These are phyloP conservation scores for Anguilla megastoma DNA, from an alignment of 2,797 vertebrate genomes.

Conservation along the genomic window DNA sequence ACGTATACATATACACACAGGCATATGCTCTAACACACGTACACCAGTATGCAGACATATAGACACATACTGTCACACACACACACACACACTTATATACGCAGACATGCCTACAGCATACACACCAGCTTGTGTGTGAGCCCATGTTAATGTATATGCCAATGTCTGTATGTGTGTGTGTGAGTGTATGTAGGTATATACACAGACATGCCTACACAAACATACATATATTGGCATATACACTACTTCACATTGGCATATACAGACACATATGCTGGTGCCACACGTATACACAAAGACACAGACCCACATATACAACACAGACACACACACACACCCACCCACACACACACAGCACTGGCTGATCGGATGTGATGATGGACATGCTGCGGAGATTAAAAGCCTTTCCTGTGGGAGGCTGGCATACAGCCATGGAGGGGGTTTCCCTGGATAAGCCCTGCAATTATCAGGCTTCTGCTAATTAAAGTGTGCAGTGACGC, in stretches of 20 bases:
- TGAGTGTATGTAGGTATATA: neutral
- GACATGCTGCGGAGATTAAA: conserved; percentile 70
- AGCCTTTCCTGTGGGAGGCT: conserved; percentile 37
- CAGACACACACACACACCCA: conserved; percentile 41
- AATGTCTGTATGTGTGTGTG: too few species aligned
- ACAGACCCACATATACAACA: neutral
- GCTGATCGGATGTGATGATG: conserved; percentile 57
- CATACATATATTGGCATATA: too few species aligned
- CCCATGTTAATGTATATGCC: too few species aligned
- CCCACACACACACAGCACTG: conserved; percentile 46
- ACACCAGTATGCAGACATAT: conserved; percentile 37
- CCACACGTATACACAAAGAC: neutral
- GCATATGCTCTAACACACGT: conserved; percentile 63
- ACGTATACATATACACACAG: conserved; percentile 51
- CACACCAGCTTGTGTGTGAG: too few species aligned
- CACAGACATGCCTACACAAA: neutral
- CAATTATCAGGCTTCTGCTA: conserved; percentile 66
- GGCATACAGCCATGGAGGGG: conserved; percentile 56
- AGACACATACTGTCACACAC: conserved; percentile 53
- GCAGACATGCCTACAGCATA: conserved; percentile 25
- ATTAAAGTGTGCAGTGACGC: conserved; percentile 52
- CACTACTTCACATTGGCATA: neutral
- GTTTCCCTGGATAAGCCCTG: conserved; percentile 58
- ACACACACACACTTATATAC: conserved; percentile 61
- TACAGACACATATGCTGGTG: neutral